Conservation (phyloP, 2,113 vertebrate genomes). For the Setophaga kirtlandii region DNA sequence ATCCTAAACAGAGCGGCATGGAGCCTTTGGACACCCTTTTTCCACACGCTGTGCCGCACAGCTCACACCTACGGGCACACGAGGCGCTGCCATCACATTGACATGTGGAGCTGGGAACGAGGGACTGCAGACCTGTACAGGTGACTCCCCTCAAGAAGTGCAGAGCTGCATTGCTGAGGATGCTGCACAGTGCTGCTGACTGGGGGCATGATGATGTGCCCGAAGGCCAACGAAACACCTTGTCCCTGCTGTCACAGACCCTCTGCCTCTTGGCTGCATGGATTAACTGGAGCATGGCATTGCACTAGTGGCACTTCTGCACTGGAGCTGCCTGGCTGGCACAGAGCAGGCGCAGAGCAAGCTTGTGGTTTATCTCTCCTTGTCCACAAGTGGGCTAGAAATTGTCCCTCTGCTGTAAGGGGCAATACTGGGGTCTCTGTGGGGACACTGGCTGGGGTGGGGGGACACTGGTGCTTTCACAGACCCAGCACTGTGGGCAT, state of each 20-base stretch:
- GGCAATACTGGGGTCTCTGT: neutral
- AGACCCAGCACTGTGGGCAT: neutral
- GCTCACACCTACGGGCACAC: neutral
- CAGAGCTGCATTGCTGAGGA: neutral
- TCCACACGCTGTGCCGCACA: neutral
- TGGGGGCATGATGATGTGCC: neutral
- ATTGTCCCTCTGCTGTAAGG: neutral
- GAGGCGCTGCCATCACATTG: accelerated
- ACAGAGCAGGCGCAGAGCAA: neutral
- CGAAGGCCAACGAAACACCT: neutral
- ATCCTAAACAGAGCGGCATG: neutral
- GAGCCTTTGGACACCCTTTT: neutral
- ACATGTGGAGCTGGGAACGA: neutral
- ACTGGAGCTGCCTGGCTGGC: neutral
- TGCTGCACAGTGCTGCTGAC: neutral
- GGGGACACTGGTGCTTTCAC: neutral
- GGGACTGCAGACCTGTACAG: neutral
- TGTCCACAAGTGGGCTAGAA: neutral
- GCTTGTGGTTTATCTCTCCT: neutral
- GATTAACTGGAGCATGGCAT: neutral
- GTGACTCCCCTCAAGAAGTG: neutral
- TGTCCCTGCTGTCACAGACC: neutral
- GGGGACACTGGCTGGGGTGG: neutral
- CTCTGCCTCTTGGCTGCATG: neutral
- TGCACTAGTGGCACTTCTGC: neutral